Conservation (phyloP, 2,113 vertebrate genomes). For the Caretta caretta region DNA sequence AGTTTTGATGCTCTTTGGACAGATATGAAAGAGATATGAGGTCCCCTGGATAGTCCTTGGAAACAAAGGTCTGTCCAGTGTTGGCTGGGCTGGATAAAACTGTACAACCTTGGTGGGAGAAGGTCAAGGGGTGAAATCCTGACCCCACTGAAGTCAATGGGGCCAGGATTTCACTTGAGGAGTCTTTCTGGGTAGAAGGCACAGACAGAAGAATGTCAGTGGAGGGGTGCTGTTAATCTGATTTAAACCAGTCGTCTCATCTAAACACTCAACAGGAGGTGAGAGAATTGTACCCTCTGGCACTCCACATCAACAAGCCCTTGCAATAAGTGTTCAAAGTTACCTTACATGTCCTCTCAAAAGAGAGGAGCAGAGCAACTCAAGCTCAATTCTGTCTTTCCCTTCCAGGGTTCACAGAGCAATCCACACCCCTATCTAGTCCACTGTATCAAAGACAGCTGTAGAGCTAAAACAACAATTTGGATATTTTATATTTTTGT, state of each 20-base stretch:
- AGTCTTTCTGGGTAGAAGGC: not conserved
- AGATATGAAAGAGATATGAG: too few species aligned
- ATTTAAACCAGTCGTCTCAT: too few species aligned
- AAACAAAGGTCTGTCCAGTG: too few species aligned
- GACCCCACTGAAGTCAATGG: not conserved
- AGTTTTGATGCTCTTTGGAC: too few species aligned
- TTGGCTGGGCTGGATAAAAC: too few species aligned
- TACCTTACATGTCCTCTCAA: not conserved
- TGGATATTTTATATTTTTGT: not conserved
- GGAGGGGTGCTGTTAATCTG: not conserved
- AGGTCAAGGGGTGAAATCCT: not conserved
- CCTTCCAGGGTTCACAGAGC: not conserved
- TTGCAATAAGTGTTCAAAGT: not conserved
- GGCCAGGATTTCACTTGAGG: not conserved
- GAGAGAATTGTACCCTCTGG: not conserved
- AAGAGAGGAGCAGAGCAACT: not conserved
- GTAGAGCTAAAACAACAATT: not conserved
- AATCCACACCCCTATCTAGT: not conserved
- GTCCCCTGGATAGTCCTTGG: too few species aligned
- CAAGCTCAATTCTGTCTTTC: not conserved
- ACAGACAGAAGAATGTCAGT: not conserved
- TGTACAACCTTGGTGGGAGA: not conserved
- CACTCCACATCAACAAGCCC: not conserved
- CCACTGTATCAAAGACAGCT: not conserved
- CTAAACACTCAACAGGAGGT: not conserved